Percentiles rank a stretch among this genome's conserved stretches.
Conservation (phyloP, 2,113 vertebrate genomes). For the Callorhinus ursinus region DNA sequence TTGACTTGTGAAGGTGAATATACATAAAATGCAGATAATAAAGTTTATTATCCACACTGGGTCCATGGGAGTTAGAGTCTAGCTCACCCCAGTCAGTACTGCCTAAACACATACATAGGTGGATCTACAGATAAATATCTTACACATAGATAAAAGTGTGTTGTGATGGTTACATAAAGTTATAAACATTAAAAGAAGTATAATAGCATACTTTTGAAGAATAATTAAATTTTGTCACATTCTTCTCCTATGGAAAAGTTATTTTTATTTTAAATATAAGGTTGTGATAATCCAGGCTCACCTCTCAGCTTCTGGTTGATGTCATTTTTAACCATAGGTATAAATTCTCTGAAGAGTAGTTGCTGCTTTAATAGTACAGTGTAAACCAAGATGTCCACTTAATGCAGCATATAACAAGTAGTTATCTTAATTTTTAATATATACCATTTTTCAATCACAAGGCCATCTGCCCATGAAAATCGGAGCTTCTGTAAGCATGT, state of each 20-base stretch:
- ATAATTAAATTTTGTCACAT: background rate
- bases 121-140: background rate
- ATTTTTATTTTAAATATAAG: slow-evolving; percentile 47
- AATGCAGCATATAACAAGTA: slow-evolving; percentile 1
- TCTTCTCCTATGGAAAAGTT: background rate
- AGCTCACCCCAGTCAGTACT: background rate
- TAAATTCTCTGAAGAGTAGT: slow-evolving; percentile 71
- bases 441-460: slow-evolving; percentile 69
- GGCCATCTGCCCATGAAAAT: slow-evolving; percentile 60
- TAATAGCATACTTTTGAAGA: background rate
- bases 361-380: slow-evolving; percentile 64
- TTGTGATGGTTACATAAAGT: background rate
- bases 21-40: background rate
- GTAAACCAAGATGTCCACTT: slow-evolving; percentile 70
- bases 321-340: background rate
- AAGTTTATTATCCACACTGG: background rate
- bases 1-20: background rate
- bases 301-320: slow-evolving; percentile 71
- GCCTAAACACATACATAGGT: background rate
- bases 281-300: slow-evolving; percentile 68
- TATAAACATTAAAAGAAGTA: background rate
- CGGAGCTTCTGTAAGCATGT: slow-evolving; percentile 47
- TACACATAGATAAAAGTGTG: background rate
- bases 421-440: background rate
- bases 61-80: background rate